phyloP scores from a whole-genome alignment of 1,140 invertebrate genomes.

The Marisa cornuarietis region DNA sequence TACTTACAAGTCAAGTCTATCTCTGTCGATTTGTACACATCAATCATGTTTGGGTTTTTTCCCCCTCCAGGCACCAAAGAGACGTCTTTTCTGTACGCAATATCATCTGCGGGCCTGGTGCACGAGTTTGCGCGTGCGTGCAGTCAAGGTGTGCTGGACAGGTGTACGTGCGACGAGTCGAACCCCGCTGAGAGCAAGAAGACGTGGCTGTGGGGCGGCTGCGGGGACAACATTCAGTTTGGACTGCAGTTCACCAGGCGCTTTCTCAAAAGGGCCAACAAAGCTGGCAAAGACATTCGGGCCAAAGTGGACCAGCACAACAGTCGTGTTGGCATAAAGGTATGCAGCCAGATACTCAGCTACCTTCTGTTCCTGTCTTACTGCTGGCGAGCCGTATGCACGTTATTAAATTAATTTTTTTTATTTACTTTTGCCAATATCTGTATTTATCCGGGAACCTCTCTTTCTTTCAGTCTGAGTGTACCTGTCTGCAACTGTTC shows the following conservation, averaged over 20 bases:
- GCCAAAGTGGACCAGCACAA: conserved; percentile 75
- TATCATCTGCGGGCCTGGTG: conserved; percentile 76
- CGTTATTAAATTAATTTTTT: too few relatives aligned
- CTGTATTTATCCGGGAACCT: neutral
- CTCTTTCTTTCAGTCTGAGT: neutral
- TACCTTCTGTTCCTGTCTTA: too few relatives aligned
- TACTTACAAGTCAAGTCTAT: too few relatives aligned
- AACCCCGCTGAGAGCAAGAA: conserved; percentile 54
- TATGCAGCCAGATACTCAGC: conserved; percentile 48
- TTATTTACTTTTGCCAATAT: neutral
- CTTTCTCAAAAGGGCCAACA: conserved; percentile 69
- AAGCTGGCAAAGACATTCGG: conserved; percentile 54
- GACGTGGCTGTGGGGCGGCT: conserved; percentile 76
- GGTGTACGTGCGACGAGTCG: conserved; percentile 73
- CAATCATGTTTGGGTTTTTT: conserved; percentile 19
- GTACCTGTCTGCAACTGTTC: neutral
- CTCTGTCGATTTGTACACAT: neutral
- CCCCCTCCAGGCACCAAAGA: conserved; percentile 72
- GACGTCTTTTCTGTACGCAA: conserved; percentile 76
- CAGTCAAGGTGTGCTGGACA: conserved; percentile 73
- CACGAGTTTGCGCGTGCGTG: conserved; percentile 76
- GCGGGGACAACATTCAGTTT: conserved; percentile 75
- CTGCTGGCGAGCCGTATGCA: too few relatives aligned
- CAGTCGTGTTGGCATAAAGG: conserved; percentile 74
- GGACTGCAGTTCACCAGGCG: conserved; percentile 72